Conservation (phyloP, 2,888 invertebrate genomes). For the Dilophus febrilis region DNA sequence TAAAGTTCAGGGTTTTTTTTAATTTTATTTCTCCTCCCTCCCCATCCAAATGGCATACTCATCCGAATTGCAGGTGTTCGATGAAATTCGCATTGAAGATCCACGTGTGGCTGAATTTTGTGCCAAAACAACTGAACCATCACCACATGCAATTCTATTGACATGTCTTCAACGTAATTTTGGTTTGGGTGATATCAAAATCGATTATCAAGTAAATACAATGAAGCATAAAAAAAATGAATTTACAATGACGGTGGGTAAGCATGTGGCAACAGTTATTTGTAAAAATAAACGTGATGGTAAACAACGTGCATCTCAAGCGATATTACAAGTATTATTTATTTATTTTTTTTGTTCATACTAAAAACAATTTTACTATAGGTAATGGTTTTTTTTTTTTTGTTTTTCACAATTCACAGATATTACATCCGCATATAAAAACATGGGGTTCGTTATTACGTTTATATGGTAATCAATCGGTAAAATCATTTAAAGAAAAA, state of each 20-base stretch:
- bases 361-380: not conserved
- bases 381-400: slow-evolving; percentile 1
- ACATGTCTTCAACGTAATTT: slow-evolving; percentile 87
- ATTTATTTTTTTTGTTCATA: slow-evolving; percentile 1
- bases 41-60: no score
- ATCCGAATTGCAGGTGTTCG: slow-evolving; percentile 65
- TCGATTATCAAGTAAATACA: slow-evolving; percentile 72
- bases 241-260: slow-evolving; percentile 87
- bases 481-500: slow-evolving; percentile 81
- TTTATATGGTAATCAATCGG: slow-evolving; percentile 80
- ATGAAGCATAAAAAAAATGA: slow-evolving; percentile 83
- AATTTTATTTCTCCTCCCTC: no score
- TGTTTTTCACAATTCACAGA: slow-evolving; percentile 30
- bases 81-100: slow-evolving; percentile 85
- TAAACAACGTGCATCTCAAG: slow-evolving; percentile 90
- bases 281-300: slow-evolving; percentile 94
- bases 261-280: slow-evolving; percentile 75
- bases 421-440: slow-evolving; percentile 83
- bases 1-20: no score
- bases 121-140: slow-evolving; percentile 88
- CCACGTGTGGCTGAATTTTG: slow-evolving; percentile 89
- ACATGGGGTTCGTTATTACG: slow-evolving; percentile 90
- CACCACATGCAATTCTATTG: slow-evolving; percentile 81
- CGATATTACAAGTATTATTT: slow-evolving; percentile 57
- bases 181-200: slow-evolving; percentile 76